Evolutionary conservation across 2,113 vertebrate species (phyloP).

Genomic region (Crotalus helleri): DNA sequence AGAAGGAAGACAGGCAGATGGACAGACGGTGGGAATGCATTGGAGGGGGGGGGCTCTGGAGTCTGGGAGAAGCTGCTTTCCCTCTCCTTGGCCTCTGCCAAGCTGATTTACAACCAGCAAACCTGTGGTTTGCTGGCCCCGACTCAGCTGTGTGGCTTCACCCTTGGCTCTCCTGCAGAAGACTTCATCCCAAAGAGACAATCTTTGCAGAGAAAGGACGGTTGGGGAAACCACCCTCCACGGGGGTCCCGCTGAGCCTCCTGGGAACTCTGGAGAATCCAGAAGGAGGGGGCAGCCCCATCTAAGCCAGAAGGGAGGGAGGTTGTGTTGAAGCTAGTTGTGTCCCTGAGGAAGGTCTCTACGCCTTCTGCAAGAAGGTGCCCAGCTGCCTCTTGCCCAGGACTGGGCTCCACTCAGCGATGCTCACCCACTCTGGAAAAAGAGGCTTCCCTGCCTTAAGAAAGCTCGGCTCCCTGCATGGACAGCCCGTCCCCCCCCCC

Average conservation of each 20-base stretch:
- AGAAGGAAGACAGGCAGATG: background rate
- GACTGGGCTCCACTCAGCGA: background rate
- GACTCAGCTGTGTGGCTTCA: background rate
- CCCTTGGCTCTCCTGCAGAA: background rate
- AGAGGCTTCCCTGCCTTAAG: background rate
- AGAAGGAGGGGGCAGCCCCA: background rate
- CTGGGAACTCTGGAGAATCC: background rate
- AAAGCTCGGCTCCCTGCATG: background rate
- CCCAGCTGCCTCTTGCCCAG: no score
- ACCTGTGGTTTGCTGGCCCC: background rate
- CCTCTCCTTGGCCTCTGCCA: background rate
- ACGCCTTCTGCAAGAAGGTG: background rate
- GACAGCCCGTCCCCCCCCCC: background rate
- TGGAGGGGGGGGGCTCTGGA: background rate
- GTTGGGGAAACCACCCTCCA: background rate
- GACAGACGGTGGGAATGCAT: background rate
- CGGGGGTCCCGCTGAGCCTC: background rate
- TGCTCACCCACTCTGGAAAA: background rate
- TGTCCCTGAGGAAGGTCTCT: background rate
- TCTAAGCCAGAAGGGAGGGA: background rate
- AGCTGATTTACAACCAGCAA: constrained; percentile 11
- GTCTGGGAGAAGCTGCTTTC: background rate
- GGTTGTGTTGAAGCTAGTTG: background rate
- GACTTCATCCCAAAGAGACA: background rate
- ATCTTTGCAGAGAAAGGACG: background rate